Conservation (phyloP, 2,888 invertebrate species). For the Agonopterix heracliana region DNA sequence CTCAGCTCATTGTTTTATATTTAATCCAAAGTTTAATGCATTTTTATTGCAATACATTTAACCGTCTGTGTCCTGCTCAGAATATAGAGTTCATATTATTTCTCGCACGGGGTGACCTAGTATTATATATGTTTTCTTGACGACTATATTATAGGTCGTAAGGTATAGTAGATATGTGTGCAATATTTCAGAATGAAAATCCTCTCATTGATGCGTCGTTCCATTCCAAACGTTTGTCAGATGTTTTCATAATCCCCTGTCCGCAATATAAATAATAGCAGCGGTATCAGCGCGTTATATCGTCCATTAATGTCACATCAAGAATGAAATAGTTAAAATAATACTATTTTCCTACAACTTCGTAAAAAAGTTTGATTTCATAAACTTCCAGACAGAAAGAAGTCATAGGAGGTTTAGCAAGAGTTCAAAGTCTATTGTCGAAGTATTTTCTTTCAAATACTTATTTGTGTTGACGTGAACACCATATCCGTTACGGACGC, state of each 20-base stretch:
- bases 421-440: not conserved
- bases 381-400: slow-evolving; percentile 5
- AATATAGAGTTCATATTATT: no score
- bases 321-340: slow-evolving; percentile 36
- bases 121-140: no score
- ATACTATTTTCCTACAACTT: slow-evolving; percentile 16
- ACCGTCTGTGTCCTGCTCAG: no score
- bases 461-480: no score
- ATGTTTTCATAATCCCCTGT: slow-evolving; percentile 27
- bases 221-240: slow-evolving; percentile 3
- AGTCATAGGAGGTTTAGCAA: slow-evolving; percentile 1
- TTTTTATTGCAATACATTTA: no score
- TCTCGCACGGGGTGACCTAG: no score
- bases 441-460: no score
- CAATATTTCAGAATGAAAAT: not conserved
- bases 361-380: slow-evolving; percentile 16
- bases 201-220: not conserved
- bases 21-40: no score
- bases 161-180: no score
- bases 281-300: slow-evolving; percentile 34
- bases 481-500: no score
- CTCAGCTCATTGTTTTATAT: no score
- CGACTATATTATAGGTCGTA: no score
- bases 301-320: slow-evolving; percentile 47
- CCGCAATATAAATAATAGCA: slow-evolving; percentile 23